Base-by-base conservation (phyloP, 2,113 vertebrate genomes). In the Cynopterus brachyotis region DNA sequence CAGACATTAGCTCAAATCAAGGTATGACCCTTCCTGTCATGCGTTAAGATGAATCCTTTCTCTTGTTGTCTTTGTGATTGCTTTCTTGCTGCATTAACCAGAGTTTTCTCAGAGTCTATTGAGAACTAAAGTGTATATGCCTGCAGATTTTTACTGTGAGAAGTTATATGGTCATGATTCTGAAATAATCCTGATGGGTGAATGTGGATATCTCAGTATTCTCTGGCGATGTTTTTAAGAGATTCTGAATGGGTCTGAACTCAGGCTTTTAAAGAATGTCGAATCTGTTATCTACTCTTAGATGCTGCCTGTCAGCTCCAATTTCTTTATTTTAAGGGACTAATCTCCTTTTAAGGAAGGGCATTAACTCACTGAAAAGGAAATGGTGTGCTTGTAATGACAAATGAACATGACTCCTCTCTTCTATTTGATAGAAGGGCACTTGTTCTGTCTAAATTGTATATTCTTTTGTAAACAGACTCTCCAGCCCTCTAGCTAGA, bases 391-490 rank as follows among this genome's bases (percentile, higher is more conserved):
- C 90, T 94, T 97, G 76, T 96, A 96, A 96, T 96, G 95, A 97
- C 93, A 97, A 97, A 97, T 91, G 96, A 97, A 94, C 91, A 86
- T 60, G 93, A 80, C 92, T 97, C 60, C n/a, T 88, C 73, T 95
- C 72, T 86, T 96, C 93, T 95, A 12, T 94, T 95, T 96, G 96
- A 96, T 93, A 94, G 91, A 96, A 97, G 64, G 91, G 82, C 78
- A 89, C 85, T 95, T 96, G 85, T 96, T 96, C 97, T 93, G 32
- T 96, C 37, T 75, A 96, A 97, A 97, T 94, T 93, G 72, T 93
- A 84, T 96, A 70, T 95, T 98, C 93, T 91, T 96, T 93, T 91
- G 69, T 96, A 98, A 97, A 97, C 95, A 97, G 81, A 96, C 85
- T 94, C 91, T 97, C 55, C 70, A 72, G 78, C 80, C 84, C 80